A percentile compares a stretch with the other conserved stretches of the same genome.
phyloP scores from a whole-genome alignment of 2,888 invertebrate genomes.

The Napeogenes sylphis region DNA sequence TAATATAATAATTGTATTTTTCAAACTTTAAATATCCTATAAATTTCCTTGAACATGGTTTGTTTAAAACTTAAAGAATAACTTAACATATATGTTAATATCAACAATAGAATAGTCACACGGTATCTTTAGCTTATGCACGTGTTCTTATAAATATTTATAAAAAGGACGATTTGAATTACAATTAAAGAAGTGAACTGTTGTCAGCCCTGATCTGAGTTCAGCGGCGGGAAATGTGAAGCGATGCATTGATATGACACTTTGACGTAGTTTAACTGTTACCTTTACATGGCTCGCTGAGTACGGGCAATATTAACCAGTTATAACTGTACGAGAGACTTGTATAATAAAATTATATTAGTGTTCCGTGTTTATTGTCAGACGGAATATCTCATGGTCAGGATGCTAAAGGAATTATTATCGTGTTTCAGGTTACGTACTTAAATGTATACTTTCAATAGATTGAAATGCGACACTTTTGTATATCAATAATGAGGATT shows the following conservation, averaged over 20 bases:
- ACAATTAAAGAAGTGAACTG: slow-evolving; percentile 20
- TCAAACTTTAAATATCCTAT: no score
- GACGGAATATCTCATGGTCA: slow-evolving; percentile 10
- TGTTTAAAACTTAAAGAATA: not conserved
- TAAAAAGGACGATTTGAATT: slow-evolving; percentile 23
- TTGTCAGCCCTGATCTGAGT: slow-evolving; percentile 11
- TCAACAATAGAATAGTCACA: not conserved
- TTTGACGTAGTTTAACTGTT: slow-evolving; percentile 45
- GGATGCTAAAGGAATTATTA: slow-evolving; percentile 17
- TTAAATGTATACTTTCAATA: slow-evolving; percentile 8
- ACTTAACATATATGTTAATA: slow-evolving; percentile 5
- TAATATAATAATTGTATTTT: no score
- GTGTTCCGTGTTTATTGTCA: slow-evolving; percentile 16
- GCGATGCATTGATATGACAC: slow-evolving; percentile 25
- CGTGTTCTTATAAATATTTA: slow-evolving; percentile 30
- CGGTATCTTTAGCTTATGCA: slow-evolving; percentile 12
- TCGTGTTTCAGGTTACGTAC: slow-evolving; percentile 13
- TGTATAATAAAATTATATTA: slow-evolving; percentile 25
- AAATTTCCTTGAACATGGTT: no score
- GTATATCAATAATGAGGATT: not conserved
- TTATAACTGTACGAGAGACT: slow-evolving; percentile 35
- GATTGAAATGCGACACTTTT: slow-evolving; percentile 8
- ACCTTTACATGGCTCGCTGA: slow-evolving; percentile 57
- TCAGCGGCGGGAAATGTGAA: slow-evolving; percentile 15
- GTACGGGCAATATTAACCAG: slow-evolving; percentile 39